These are phyloP conservation scores for Aphidius ervi DNA, from an alignment of 1,140 invertebrate genomes.

Conservation along the genomic window DNA sequence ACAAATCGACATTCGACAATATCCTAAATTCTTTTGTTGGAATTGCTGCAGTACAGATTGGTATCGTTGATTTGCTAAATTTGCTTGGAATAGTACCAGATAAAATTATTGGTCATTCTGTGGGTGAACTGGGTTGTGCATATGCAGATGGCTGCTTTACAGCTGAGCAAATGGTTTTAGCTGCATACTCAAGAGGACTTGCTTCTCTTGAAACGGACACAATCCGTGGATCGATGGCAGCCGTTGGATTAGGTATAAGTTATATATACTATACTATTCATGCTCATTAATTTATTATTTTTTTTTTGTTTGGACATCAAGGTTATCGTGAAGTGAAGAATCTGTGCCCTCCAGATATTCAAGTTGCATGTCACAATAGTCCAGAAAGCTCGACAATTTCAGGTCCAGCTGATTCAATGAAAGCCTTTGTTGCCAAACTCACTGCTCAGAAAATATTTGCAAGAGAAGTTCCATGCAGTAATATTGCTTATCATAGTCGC, in stretches of 20 bases:
- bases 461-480: conserved; percentile 63
- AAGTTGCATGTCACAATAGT: conserved; percentile 70
- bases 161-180: conserved; percentile 72
- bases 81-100: conserved; percentile 66
- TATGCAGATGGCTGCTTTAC: conserved; percentile 81
- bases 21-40: conserved; percentile 85
- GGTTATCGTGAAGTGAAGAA: conserved; percentile 56
- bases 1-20: conserved; percentile 73
- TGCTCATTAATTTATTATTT: too few relatives aligned
- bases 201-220: conserved; percentile 77
- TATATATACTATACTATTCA: too few relatives aligned
- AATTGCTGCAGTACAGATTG: conserved; percentile 80
- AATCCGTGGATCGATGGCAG: conserved; percentile 79
- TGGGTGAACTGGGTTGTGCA: conserved; percentile 75
- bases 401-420: conserved; percentile 58
- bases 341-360: conserved; percentile 55
- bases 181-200: conserved; percentile 79
- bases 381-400: conserved; percentile 67
- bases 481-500: conserved; percentile 70
- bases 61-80: conserved; percentile 68
- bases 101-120: conserved; percentile 78
- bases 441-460: conserved; percentile 73
- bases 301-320: too few relatives aligned
- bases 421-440: conserved; percentile 44
- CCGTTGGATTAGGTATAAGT: conserved; percentile 58